Conservation (phyloP, 2,797 vertebrate genomes). For the Aldrovandia affinis region DNA sequence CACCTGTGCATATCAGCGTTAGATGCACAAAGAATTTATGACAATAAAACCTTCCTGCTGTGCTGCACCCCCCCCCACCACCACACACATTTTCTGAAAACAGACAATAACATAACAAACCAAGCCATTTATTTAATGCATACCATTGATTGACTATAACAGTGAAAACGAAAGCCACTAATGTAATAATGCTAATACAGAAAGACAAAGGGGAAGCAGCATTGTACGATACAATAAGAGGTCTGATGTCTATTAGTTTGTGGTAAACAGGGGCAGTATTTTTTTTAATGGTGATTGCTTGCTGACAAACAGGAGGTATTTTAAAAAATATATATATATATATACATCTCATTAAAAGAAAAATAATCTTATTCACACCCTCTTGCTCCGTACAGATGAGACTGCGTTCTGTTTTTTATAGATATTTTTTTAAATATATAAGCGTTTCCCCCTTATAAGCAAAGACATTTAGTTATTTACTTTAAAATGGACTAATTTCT, state of each 20-base stretch:
- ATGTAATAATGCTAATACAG: neutral
- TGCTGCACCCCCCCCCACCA: neutral
- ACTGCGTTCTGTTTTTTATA: constrained; percentile 47
- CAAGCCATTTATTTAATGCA: constrained; percentile 21
- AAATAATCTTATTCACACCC: constrained; percentile 20
- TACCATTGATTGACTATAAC: neutral
- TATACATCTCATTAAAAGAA: constrained; percentile 12
- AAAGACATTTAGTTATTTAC: constrained; percentile 82
- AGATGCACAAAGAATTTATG: neutral
- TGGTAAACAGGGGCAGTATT: constrained; percentile 8
- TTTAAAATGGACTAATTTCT: constrained; percentile 87
- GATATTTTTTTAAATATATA: constrained; percentile 13
- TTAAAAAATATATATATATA: too few relatives aligned
- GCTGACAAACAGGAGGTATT: constrained; percentile 3
- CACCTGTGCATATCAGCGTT: neutral
- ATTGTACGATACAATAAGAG: constrained; percentile 21
- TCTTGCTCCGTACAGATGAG: constrained; percentile 18
- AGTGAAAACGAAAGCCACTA: neutral
- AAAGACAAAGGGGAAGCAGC: constrained; percentile 2
- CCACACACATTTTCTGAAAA: constrained; percentile 4
- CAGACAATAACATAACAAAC: neutral
- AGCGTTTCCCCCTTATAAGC: constrained; percentile 62
- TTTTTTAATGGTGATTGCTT: constrained; percentile 16
- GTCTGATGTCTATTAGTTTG: constrained; percentile 18
- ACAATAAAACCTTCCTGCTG: neutral